A percentile compares a stretch with the other conserved stretches of the same genome.
phyloP scores from a whole-genome alignment of 2,888 invertebrate species.

The Caenorhabditis sulstoni region DNA sequence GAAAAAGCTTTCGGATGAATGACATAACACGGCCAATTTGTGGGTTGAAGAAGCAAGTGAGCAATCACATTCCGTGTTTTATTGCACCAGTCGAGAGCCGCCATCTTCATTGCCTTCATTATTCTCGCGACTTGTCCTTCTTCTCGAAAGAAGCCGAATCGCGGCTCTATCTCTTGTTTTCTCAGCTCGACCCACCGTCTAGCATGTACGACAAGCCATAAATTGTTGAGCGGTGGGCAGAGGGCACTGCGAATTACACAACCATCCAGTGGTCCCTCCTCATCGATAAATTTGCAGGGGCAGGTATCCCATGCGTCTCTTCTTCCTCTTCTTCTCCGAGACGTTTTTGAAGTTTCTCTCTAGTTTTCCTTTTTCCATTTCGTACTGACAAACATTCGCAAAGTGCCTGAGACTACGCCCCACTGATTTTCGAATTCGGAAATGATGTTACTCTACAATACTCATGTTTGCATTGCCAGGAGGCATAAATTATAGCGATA shows the following conservation, averaged over 20 bases:
- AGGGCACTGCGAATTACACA: constrained; percentile 55
- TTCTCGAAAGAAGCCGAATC: constrained; percentile 34
- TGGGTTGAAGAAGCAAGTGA: constrained; percentile 51
- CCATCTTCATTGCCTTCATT: constrained; percentile 49
- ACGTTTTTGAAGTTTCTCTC: too few species aligned
- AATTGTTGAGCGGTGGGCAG: constrained; percentile 53
- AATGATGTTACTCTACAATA: too few species aligned
- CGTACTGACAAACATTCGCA: too few species aligned
- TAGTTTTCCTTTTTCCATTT: too few species aligned
- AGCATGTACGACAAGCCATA: constrained; percentile 49
- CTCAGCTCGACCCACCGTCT: constrained; percentile 38
- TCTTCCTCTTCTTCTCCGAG: not conserved
- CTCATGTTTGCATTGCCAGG: too few species aligned
- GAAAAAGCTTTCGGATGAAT: not conserved
- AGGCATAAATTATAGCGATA: constrained; percentile 18
- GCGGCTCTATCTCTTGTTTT: constrained; percentile 38
- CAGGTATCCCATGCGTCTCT: constrained; percentile 7
- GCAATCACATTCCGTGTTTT: constrained; percentile 51
- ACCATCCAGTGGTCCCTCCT: constrained; percentile 26
- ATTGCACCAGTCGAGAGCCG: constrained; percentile 37
- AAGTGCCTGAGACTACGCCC: too few species aligned
- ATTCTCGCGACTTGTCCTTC: constrained; percentile 21
- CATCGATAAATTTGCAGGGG: constrained; percentile 27
- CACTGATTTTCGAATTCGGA: too few species aligned
- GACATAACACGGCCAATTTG: constrained; percentile 25